Evolutionary conservation across 2,113 vertebrate species (phyloP).

Genomic region (Rousettus leschenaultii): DNA sequence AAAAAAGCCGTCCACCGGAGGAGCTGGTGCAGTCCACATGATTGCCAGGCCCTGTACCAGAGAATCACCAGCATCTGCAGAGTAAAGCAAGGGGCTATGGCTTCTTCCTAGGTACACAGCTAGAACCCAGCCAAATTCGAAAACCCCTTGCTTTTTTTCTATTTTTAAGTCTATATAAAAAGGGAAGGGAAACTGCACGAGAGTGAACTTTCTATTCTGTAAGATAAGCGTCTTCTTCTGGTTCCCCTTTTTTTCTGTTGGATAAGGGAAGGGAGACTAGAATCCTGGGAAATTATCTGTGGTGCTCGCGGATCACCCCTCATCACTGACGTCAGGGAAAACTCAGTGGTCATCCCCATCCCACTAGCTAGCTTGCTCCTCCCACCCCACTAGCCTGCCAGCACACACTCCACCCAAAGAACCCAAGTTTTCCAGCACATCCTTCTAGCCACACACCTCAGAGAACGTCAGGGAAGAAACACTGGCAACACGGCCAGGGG

Average conservation of each 20-base stretch:
- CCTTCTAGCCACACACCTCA: not conserved
- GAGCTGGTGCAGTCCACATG: not conserved
- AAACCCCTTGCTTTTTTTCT: not conserved
- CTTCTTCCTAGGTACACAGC: not conserved
- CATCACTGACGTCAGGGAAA: not conserved
- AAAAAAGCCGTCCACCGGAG: not conserved
- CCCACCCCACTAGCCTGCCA: not conserved
- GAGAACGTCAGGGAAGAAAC: not conserved
- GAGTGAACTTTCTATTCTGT: not conserved
- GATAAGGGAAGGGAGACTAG: not conserved
- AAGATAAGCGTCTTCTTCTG: not conserved
- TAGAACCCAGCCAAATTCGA: not conserved
- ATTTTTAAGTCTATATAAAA: not conserved
- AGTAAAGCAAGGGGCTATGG: not conserved
- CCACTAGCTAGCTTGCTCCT: too few species aligned
- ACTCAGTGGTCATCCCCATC: not conserved
- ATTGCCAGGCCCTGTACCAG: not conserved
- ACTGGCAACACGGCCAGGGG: fast-evolving
- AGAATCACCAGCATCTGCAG: not conserved
- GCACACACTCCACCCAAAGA: not conserved
- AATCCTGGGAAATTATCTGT: not conserved
- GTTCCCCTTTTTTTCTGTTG: not conserved
- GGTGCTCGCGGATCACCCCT: not conserved
- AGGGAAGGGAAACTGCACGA: conserved; percentile 1
- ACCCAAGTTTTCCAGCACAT: not conserved